Evolutionary conservation across 2,797 vertebrate genomes (phyloP), one percentile per base, ranked within the genome.

Genomic region (Acanthis flammea): DNA sequence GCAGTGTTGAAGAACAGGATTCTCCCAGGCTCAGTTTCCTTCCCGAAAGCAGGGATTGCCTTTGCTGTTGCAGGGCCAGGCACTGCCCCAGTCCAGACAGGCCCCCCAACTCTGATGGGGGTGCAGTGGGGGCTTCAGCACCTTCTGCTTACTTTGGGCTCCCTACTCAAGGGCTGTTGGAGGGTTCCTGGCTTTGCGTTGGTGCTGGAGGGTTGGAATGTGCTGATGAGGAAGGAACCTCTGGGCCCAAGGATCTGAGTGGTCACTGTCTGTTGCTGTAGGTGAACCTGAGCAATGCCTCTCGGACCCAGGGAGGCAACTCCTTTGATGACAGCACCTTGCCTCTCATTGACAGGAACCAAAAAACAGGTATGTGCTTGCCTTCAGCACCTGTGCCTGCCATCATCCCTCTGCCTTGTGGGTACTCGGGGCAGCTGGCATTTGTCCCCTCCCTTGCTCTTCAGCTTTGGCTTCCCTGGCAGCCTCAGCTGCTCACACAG

Each of bases 271-370:
- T 83, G 54, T 48, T 95, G 57, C 39, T 68, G 50, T 97, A 99
- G 98, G 98, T 99, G 94, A 98, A 98, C 96, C 93, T 98, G 55
- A 98, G 98, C 96, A 98, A 97, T 23, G 91, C 98, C 14, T 98
- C 96, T 86, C 98, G 97, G 96, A 98, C 88, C 93, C 98, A 98
- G 86, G 98, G 98, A 71, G 95, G 98, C 86, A 99, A 98, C 37
- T 98, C 99, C 0, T 99, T 99, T n/a, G 99, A 99, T 96, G 99
- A 99, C 93, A 99, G 98, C 98, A 99, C 99, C 78, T 97, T 99
- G 80, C 99, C 99, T 1, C 99, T 99, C 88, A 99, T 99, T 6
- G 98, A 99, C 94, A 98, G 98, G 97, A 98, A 92, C 94, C 98
- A 98, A 92, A 99, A 98, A 98, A 90, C 95, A 97, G 98, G 98